Evolutionary conservation across 2,113 vertebrate genomes (phyloP).

Genomic region (Aix galericulata): DNA sequence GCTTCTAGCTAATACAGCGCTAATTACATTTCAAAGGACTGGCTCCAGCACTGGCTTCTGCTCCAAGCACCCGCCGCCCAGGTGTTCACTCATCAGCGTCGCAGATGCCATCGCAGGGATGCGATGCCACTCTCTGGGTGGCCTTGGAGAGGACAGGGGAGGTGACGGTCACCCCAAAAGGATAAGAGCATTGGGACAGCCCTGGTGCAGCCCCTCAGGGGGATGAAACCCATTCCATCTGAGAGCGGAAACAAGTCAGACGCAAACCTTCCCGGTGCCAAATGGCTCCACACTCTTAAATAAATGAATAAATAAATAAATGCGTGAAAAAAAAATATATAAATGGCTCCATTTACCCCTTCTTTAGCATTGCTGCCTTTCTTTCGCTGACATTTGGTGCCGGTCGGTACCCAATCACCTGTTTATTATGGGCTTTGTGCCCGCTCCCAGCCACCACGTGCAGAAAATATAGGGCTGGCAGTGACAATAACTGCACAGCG

Average conservation of each 20-base stretch:
- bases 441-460: not conserved
- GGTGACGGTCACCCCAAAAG: not conserved
- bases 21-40: not conserved
- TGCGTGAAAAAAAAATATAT: too few relatives aligned
- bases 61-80: not conserved
- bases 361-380: not conserved
- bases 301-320: too few relatives aligned
- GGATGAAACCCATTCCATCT: not conserved
- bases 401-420: not conserved
- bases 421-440: not conserved
- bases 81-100: not conserved
- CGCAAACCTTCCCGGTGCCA: rapidly evolving
- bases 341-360: too few relatives aligned
- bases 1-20: not conserved
- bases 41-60: not conserved
- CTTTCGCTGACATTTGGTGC: not conserved
- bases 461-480: not conserved
- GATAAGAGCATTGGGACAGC: rapidly evolving
- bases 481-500: not conserved
- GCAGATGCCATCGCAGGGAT: too few relatives aligned
- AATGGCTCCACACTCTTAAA: not conserved
- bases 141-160: too few relatives aligned
- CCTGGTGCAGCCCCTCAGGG: not conserved
- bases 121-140: too few relatives aligned
- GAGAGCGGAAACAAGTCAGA: rapidly evolving